Conservation (phyloP, 2,797 vertebrate species). For the Botia kubotai region DNA sequence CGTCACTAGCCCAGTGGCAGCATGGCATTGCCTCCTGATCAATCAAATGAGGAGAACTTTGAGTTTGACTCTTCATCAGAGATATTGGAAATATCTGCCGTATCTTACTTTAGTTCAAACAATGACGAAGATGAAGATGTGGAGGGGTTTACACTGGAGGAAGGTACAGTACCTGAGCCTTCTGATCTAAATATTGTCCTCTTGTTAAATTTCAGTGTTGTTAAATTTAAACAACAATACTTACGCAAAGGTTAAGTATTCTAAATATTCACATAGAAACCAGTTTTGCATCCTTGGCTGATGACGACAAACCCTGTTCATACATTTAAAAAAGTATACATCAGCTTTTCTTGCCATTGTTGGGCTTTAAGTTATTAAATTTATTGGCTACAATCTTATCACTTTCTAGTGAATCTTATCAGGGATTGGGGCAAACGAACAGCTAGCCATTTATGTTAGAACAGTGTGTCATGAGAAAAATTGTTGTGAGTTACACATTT, state of each 20-base stretch:
- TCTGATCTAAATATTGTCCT: background rate
- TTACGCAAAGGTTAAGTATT: background rate
- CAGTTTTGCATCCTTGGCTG: constrained; percentile 29
- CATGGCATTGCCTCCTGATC: constrained; percentile 73
- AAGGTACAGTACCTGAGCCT: constrained; percentile 72
- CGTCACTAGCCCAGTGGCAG: constrained; percentile 50
- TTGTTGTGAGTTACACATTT: background rate
- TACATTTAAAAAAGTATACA: background rate
- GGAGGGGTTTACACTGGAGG: constrained; percentile 75
- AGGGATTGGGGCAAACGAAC: background rate
- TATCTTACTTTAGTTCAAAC: constrained; percentile 38
- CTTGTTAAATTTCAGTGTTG: background rate
- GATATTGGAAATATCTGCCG: constrained; percentile 60
- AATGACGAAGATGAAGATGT: constrained; percentile 49
- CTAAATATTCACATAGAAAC: constrained; percentile 14
- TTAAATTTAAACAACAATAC: background rate
- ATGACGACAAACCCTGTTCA: background rate
- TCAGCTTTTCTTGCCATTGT: background rate
- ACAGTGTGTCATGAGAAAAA: background rate
- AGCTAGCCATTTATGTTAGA: background rate
- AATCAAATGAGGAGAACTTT: constrained; percentile 76
- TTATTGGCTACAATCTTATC: background rate
- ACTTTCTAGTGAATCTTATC: background rate
- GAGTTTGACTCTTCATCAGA: constrained; percentile 69
- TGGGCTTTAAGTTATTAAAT: background rate